Evolutionary conservation across 2,888 invertebrate genomes (phyloP), one percentile per base, ranked within the genome.

Genomic region (Diarsia mendica): DNA sequence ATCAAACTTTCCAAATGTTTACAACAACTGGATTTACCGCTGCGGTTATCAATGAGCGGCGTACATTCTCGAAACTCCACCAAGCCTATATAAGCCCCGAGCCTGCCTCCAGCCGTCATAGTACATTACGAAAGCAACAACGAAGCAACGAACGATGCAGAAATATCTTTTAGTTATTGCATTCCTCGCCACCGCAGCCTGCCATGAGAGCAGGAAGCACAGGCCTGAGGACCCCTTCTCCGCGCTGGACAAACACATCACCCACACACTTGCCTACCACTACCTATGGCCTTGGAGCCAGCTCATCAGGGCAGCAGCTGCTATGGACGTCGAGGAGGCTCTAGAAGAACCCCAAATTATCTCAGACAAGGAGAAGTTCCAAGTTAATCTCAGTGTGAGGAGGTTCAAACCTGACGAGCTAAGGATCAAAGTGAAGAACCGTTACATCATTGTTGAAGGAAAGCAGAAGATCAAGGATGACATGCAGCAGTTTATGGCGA

Each of bases 241-340:
- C 1, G 90, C 92, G 3, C 85, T 96, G 70, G 96, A 96, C 82
- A 89, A 91, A 23, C 96, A 95, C 49, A 87, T 96, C 58, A 92
- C 94, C 8, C 94, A 96, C 88, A 91, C 93, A 55, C 89, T 95
- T 28, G 91, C 94, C 1, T 93, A 94, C 88, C 93, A 94, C 87
- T 93, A 95, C 83, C 90, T 96, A 64, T 95, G 95, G 96, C 95
- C 96, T 6, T 96, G 96, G 96, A 94, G 92, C 80, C 94, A 95
- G 80, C 91, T 96, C 48, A 90, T 96, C 70, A 90, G 90, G 78
- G 94, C 95, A 9, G 94, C 95, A 28, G 93, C 94, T 2, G 91
- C 93, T 11, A 77, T 94, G 51, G 93, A 94, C 73, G 87, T 89
- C 18, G 93, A 94, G 64, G 92, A 94, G 65, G 90, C 89, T 72